Percentiles rank a stretch among this genome's conserved stretches.
phyloP scores from a whole-genome alignment of 2,113 vertebrate genomes.

The Neoarius graeffei region DNA sequence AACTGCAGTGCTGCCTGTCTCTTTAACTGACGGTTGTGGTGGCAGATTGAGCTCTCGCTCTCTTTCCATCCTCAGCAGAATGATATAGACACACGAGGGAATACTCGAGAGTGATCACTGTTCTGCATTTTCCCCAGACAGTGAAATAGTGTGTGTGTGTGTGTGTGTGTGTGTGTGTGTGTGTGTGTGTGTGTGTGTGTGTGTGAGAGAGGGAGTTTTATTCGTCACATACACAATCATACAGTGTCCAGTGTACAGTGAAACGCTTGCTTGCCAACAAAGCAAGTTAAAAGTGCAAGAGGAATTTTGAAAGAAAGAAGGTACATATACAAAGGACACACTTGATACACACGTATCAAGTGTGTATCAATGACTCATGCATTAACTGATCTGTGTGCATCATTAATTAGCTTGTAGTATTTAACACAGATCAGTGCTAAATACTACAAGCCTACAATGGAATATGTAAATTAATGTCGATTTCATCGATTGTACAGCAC shows the following conservation, averaged over 20 bases:
- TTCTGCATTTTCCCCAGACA: constrained; percentile 37
- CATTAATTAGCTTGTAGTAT: no score
- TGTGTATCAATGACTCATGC: no score
- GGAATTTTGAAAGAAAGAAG: not conserved
- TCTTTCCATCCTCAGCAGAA: constrained; percentile 7
- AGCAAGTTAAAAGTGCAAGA: not conserved
- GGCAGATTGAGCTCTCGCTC: not conserved
- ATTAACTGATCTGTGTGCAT: no score
- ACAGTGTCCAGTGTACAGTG: not conserved
- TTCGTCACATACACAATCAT: not conserved
- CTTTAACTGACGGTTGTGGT: not conserved
- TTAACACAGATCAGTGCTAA: not conserved
- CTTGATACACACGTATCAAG: not conserved
- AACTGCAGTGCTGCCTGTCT: not conserved
- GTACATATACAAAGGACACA: not conserved
- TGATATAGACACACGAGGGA: constrained; percentile 34
- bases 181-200: not conserved
- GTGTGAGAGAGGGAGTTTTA: no score
- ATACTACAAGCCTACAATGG: not conserved
- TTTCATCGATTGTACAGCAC: not conserved
- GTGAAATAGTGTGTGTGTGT: not conserved
- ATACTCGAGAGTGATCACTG: constrained; percentile 39
- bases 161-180: not conserved
- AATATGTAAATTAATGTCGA: not conserved
- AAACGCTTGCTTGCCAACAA: not conserved